phyloP scores from a whole-genome alignment of 92 coral and sea anemone genomes.

The Heliopora coerulea region DNA sequence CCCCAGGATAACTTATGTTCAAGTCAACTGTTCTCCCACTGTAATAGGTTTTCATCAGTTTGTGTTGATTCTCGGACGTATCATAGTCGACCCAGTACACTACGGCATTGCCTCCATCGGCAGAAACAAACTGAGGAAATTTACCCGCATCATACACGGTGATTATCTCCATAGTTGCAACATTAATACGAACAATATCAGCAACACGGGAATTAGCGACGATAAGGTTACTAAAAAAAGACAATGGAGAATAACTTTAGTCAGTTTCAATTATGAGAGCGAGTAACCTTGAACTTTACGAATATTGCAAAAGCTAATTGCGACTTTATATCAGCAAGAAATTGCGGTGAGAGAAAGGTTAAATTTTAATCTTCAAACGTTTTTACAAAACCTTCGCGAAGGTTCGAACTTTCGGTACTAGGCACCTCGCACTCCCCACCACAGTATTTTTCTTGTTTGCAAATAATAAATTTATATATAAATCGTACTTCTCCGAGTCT shows the following conservation, averaged over 20 bases:
- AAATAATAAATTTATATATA: no score
- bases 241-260: not conserved
- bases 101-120: not conserved
- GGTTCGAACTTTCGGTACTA: no score
- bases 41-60: slow-evolving; percentile 7
- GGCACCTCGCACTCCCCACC: no score
- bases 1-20: not conserved
- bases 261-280: no score
- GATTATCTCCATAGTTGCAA: not conserved
- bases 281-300: no score
- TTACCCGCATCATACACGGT: not conserved
- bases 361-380: no score
- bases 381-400: no score
- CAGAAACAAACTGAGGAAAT: slow-evolving; percentile 1
- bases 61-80: not conserved
- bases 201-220: not conserved
- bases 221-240: not conserved
- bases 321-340: no score
- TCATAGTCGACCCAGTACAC: slow-evolving; percentile 21
- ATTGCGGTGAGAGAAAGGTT: no score
- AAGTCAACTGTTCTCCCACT: not conserved
- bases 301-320: no score
- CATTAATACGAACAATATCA: slow-evolving; percentile 3
- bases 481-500: no score
- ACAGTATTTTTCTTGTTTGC: no score